These are phyloP conservation scores for Allophyes oxyacanthae DNA, from an alignment of 2,888 invertebrate genomes.

Conservation along the genomic window DNA sequence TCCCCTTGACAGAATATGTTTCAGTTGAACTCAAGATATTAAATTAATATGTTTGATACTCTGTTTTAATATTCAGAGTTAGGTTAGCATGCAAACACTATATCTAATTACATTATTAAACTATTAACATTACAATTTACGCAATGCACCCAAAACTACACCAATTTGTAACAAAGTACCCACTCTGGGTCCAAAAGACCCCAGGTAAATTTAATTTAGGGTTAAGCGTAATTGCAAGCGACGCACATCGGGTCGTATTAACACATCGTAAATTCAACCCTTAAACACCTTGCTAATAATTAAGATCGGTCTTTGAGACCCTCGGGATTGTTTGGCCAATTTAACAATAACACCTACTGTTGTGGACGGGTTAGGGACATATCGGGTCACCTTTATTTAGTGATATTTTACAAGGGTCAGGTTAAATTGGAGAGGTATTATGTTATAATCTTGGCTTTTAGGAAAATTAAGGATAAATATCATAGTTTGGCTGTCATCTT, in stretches of 20 bases:
- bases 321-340: constrained; percentile 77
- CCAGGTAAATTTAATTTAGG: constrained; percentile 86
- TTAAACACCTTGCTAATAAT: constrained; percentile 87
- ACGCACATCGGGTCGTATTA: constrained; percentile 82
- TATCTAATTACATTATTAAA: constrained; percentile 6
- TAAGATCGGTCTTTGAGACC: constrained; percentile 78
- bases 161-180: constrained; percentile 55
- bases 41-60: no score
- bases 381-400: constrained; percentile 72
- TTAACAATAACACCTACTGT: constrained; percentile 74
- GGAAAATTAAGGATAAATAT: no score
- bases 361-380: constrained; percentile 69
- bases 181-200: constrained; percentile 62
- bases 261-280: constrained; percentile 87
- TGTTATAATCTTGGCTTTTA: constrained; percentile 20
- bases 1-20: no score
- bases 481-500: no score
- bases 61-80: no score
- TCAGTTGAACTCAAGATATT: no score
- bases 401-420: constrained; percentile 66
- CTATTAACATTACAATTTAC: constrained; percentile 36
- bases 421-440: constrained; percentile 43
- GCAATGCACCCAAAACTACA: constrained; percentile 48
- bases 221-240: constrained; percentile 79
- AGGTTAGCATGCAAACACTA: no score